Conservation (phyloP, 2,888 invertebrate species). For the Pyrocoelia pectoralis region DNA sequence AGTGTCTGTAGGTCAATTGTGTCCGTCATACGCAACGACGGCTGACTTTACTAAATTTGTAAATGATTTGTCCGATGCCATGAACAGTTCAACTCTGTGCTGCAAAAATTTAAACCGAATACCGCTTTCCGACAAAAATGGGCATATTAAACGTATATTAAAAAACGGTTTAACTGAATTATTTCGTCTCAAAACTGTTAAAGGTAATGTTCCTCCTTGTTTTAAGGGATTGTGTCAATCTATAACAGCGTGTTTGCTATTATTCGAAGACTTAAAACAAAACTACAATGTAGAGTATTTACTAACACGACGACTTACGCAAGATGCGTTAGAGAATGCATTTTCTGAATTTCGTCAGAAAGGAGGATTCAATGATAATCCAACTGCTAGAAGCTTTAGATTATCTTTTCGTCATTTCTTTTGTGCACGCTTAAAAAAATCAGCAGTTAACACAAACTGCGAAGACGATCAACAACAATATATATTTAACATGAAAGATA, state of each 20-base stretch:
- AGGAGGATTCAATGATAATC: neutral
- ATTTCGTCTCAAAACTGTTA: neutral
- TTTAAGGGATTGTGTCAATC: neutral
- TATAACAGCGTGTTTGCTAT: neutral
- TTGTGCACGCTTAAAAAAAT: neutral
- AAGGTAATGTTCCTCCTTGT: neutral
- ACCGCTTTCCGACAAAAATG: neutral
- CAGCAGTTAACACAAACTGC: neutral
- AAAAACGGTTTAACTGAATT: neutral
- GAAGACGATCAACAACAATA: neutral
- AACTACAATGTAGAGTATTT: neutral
- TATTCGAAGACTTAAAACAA: neutral
- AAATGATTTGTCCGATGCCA: neutral
- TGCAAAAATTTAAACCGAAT: slow-evolving; percentile 2
- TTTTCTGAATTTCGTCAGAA: neutral
- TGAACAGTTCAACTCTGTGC: neutral
- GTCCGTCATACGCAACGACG: neutral
- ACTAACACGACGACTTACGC: neutral
- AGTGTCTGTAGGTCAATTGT: neutral
- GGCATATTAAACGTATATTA: neutral
- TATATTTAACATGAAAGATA: neutral
- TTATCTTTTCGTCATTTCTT: neutral
- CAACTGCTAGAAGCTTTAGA: neutral
- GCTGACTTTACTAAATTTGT: slow-evolving; percentile 5
- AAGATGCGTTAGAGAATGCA: neutral